Percentiles rank a stretch among this genome's conserved stretches.
Conservation (phyloP, 2,797 vertebrate species). For the Tinamus major region DNA sequence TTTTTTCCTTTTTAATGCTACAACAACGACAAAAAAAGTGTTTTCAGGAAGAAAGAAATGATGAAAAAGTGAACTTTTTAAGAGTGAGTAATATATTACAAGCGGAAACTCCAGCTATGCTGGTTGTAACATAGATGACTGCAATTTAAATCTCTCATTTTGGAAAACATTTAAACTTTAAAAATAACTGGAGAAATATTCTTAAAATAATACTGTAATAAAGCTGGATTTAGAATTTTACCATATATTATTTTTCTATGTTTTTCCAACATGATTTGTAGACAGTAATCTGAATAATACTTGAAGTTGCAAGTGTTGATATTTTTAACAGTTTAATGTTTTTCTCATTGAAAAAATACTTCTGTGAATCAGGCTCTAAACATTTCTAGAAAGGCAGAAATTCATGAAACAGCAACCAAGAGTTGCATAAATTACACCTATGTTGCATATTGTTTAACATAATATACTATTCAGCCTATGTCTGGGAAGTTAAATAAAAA, state of each 20-base stretch:
- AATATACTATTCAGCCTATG: not conserved
- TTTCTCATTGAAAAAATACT: not conserved
- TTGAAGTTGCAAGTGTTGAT: not conserved
- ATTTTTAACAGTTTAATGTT: not conserved
- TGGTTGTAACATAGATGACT: not conserved
- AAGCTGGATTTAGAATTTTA: not conserved
- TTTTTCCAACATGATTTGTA: not conserved
- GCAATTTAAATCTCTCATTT: not conserved
- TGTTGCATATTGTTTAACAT: not conserved
- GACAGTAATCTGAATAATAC: not conserved
- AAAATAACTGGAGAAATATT: not conserved
- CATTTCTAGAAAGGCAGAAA: constrained; percentile 22
- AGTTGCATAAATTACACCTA: not conserved
- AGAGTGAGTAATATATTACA: not conserved
- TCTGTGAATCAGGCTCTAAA: not conserved
- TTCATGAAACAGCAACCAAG: not conserved
- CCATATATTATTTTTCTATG: not conserved
- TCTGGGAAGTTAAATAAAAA: constrained; percentile 3
- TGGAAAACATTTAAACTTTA: not conserved
- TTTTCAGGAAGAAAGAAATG: not conserved
- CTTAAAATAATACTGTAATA: not conserved
- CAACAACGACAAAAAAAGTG: not conserved
- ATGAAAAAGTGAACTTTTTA: not conserved
- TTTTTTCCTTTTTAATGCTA: not conserved
- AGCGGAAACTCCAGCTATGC: not conserved